Evolutionary conservation across 2,113 vertebrate genomes (phyloP).

Genomic region (Ammodytes dubius): DNA sequence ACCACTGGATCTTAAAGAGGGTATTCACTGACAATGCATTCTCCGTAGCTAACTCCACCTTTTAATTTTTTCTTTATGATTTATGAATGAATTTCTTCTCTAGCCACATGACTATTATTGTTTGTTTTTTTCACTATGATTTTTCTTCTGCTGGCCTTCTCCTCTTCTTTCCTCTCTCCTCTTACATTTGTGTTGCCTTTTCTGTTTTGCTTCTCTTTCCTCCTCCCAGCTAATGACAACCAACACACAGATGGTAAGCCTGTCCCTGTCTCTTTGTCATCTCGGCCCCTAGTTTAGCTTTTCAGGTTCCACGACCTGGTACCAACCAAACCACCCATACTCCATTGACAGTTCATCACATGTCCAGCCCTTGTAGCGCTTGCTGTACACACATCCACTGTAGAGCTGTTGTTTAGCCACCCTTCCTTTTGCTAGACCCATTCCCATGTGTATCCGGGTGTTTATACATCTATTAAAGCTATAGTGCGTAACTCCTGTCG

Average conservation of each 20-base stretch:
- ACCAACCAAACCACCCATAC: slow-evolving; percentile 15
- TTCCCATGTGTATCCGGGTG: slow-evolving; percentile 17
- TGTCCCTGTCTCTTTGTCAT: slow-evolving; percentile 81
- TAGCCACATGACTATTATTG: slow-evolving; percentile 36
- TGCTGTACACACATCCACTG: slow-evolving; percentile 32
- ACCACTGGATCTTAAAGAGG: too few species aligned
- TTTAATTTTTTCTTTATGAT: neutral
- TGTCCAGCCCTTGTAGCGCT: slow-evolving; percentile 13
- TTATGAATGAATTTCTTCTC: slow-evolving; percentile 64
- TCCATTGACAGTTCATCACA: slow-evolving; percentile 31
- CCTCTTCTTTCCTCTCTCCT: slow-evolving; percentile 87
- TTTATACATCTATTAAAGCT: too few species aligned
- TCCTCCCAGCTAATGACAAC: slow-evolving; percentile 97
- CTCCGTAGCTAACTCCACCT: slow-evolving; percentile 40
- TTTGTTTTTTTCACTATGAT: slow-evolving; percentile 55
- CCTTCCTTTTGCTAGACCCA: neutral
- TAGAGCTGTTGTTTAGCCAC: slow-evolving; percentile 45
- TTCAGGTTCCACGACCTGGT: slow-evolving; percentile 31
- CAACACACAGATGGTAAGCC: slow-evolving; percentile 99
- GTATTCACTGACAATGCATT: too few species aligned
- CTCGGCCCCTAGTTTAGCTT: slow-evolving; percentile 65
- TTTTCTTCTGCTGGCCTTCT: slow-evolving; percentile 75
- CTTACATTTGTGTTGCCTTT: slow-evolving; percentile 87
- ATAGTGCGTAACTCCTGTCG: too few species aligned
- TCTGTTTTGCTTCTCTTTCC: slow-evolving; percentile 90